Evolutionary conservation across 2,113 vertebrate species (phyloP), one percentile per base, ranked within the genome.

Genomic region (Heterotis niloticus): DNA sequence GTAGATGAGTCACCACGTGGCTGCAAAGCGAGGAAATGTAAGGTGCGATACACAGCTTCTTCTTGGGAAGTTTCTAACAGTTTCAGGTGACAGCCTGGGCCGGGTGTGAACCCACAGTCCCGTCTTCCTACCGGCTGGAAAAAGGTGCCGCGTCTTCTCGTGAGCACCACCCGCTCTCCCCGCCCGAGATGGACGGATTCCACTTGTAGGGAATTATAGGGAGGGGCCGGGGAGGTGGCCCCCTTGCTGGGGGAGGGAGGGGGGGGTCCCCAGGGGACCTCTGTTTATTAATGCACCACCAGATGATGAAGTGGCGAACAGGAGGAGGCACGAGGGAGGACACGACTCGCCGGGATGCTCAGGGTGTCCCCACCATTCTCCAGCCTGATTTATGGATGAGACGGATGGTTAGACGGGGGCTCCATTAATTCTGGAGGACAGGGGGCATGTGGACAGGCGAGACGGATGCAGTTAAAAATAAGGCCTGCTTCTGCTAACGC

Each of bases 331-430:
- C 87, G 66, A 71, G 81, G 34, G 73, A 64, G 73, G 83, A 86
- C 85, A 57, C 84, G 79, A 84, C 83, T 75, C 12, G 82, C 81
- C 83, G 83, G 69, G 28, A 72, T 81, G 82, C 86, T 84, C 11
- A 80, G 69, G 86, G 83, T 86, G 95, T 93, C 93, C 94, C 90
- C 94, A 92, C 94, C 91, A 95, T 97, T 96, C 74, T 94, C 94
- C 90, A 44, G 88, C 83, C 88, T 96, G 95, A 98, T 98, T 98
- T 98, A 97, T 98, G 94, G 93, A 95, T 88, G 88, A 92, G 91
- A 93, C 86, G 88, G 91, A 88, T 92, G 89, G 88, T 94, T 90
- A 93, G 92, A 90, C 90, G 87, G 90, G 90, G 85, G 86, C 88
- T 90, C 93, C 94, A 96, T 98, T 96, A 98, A 97, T 96, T 95